A percentile compares a stretch with the other conserved stretches of the same genome.
Evolutionary conservation across 2,797 vertebrate genomes (phyloP).

Genomic region (Lindbergichthys nudifrons): DNA sequence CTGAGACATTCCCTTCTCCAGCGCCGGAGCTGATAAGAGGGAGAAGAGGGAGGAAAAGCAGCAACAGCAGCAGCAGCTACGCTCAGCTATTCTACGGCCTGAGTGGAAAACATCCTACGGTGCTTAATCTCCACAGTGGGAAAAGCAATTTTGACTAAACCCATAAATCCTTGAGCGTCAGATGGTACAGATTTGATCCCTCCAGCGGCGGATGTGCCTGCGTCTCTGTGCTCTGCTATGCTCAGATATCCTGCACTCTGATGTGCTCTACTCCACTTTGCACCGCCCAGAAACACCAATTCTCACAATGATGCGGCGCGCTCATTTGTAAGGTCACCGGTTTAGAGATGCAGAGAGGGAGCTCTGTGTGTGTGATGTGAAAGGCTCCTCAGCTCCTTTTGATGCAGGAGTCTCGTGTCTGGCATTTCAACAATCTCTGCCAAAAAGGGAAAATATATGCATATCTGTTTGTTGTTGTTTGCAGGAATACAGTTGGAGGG

Average conservation of each 20-base stretch:
- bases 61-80: slow-evolving; percentile 52
- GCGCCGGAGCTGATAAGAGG: slow-evolving; percentile 57
- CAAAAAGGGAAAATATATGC: slow-evolving; percentile 3
- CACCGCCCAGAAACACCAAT: slow-evolving; percentile 81
- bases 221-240: slow-evolving; percentile 74
- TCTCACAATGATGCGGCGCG: slow-evolving; percentile 82
- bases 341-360: slow-evolving; percentile 60
- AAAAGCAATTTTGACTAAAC: slow-evolving; percentile 90
- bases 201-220: slow-evolving; percentile 81
- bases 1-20: slow-evolving; percentile 78
- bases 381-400: slow-evolving; percentile 44
- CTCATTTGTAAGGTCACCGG: slow-evolving; percentile 79
- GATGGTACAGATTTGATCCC: slow-evolving; percentile 90
- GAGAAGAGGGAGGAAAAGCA: slow-evolving; percentile 50
- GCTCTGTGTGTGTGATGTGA: slow-evolving; percentile 46
- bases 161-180: slow-evolving; percentile 89
- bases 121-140: slow-evolving; percentile 88
- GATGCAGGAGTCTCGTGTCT: slow-evolving; percentile 32
- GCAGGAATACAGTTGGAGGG: neutral
- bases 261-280: slow-evolving; percentile 78
- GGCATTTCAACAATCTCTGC: slow-evolving; percentile 14
- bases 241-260: slow-evolving; percentile 75
- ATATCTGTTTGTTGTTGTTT: slow-evolving; percentile 14
- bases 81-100: slow-evolving; percentile 74
- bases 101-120: slow-evolving; percentile 83